Evolutionary conservation across 2,888 invertebrate genomes (phyloP).

Genomic region (Tholera decimalis): DNA sequence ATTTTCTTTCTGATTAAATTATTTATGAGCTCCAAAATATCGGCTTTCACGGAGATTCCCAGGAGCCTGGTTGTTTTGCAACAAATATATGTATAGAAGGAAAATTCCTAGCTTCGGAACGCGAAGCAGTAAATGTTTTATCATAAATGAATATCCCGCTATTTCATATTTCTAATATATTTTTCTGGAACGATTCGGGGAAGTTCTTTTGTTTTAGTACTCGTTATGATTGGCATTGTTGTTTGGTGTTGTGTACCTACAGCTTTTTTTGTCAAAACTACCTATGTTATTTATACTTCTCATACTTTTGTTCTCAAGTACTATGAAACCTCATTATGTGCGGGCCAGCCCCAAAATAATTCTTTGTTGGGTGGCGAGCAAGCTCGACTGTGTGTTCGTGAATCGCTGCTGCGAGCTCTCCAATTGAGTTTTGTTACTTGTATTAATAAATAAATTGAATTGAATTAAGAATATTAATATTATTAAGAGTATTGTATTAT

Average conservation of each 20-base stretch:
- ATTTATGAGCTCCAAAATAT: conserved; percentile 67
- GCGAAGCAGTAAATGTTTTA: conserved; percentile 56
- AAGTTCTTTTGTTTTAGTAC: conserved; percentile 10
- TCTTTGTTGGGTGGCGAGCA: no score
- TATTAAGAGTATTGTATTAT: no score
- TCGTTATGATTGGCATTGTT: conserved; percentile 12
- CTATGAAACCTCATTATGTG: no score
- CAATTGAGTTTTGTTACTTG: no score
- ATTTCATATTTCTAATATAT: conserved; percentile 44
- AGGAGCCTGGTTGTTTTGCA: conserved; percentile 50
- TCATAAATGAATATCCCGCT: conserved; percentile 57
- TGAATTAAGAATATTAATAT: no score
- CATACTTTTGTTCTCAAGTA: no score
- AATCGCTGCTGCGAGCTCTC: no score
- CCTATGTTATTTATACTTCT: background rate
- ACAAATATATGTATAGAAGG: conserved; percentile 54
- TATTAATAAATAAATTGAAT: no score
- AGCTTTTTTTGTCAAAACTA: background rate
- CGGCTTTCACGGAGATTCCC: conserved; percentile 57
- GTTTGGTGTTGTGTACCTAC: conserved; percentile 2
- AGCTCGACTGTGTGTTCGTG: no score
- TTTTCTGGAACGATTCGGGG: conserved; percentile 21
- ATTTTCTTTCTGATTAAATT: conserved; percentile 66
- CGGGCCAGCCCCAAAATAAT: no score
- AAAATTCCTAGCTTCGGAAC: conserved; percentile 38